phyloP scores from a whole-genome alignment of 2,888 invertebrate species.

The Cheilosia scutellata region DNA sequence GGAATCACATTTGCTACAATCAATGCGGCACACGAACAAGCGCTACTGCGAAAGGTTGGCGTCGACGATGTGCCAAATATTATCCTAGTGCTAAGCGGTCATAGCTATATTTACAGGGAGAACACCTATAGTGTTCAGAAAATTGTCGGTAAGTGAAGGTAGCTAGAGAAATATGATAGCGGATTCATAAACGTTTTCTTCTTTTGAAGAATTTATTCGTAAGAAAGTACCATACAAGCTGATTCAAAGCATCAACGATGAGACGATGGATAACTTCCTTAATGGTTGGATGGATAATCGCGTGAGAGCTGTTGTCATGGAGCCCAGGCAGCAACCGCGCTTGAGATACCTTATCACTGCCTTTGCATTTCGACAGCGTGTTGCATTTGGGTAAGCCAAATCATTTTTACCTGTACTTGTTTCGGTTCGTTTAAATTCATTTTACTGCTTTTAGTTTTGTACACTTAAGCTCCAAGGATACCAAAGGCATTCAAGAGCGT shows the following conservation, averaged over 20 bases:
- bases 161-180: background rate
- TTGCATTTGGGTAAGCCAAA: conserved; percentile 91
- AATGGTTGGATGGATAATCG: conserved; percentile 96
- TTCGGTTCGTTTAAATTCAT: conserved; percentile 42
- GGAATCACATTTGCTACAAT: conserved; percentile 91
- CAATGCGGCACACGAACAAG: conserved; percentile 93
- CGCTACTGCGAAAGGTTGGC: conserved; percentile 91
- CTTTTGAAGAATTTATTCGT: conserved; percentile 89
- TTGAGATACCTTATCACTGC: conserved; percentile 95
- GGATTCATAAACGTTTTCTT: background rate
- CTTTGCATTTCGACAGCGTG: conserved; percentile 92
- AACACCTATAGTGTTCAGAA: conserved; percentile 91
- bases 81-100: conserved; percentile 92
- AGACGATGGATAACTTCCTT: conserved; percentile 91
- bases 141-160: conserved; percentile 88
- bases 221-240: conserved; percentile 93
- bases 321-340: conserved; percentile 90
- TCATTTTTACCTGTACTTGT: conserved; percentile 32
- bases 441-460: conserved; percentile 86
- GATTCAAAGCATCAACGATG: conserved; percentile 89
- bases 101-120: conserved; percentile 93
- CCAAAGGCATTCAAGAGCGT: conserved; percentile 87
- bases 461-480: conserved; percentile 87
- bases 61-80: conserved; percentile 93
- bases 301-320: conserved; percentile 95